Conservation (phyloP, 2,797 vertebrate genomes). For the Parambassis ranga region DNA sequence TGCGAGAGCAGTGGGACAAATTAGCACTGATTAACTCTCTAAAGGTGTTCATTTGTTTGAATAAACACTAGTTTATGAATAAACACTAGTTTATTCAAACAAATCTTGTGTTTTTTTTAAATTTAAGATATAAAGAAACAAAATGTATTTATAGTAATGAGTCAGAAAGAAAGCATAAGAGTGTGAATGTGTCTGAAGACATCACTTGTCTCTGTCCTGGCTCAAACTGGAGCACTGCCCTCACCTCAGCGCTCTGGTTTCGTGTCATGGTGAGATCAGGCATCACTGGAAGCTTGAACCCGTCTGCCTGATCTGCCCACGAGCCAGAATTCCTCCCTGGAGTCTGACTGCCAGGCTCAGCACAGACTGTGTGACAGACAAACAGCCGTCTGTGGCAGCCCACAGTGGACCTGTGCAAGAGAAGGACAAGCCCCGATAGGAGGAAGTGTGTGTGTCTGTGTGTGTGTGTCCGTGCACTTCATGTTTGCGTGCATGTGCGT, state of each 20-base stretch:
- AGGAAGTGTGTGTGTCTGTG: slow-evolving; percentile 3
- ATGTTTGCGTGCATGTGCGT: not conserved
- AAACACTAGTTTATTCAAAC: not conserved
- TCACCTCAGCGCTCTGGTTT: slow-evolving; percentile 50
- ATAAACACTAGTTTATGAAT: not conserved
- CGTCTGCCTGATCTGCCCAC: slow-evolving; percentile 33
- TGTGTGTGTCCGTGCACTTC: not conserved
- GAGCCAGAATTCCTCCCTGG: slow-evolving; percentile 42
- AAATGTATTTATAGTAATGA: not conserved
- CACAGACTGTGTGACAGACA: slow-evolving; percentile 63
- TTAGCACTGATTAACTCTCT: slow-evolving; percentile 2
- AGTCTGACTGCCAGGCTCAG: slow-evolving; percentile 49
- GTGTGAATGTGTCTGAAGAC: not conserved
- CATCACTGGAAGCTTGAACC: slow-evolving; percentile 40
- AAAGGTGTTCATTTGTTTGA: slow-evolving; percentile 12
- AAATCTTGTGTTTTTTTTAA: not conserved
- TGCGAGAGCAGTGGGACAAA: slow-evolving; percentile 6
- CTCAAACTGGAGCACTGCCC: slow-evolving; percentile 32
- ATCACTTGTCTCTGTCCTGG: not conserved
- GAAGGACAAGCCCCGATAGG: slow-evolving; percentile 21
- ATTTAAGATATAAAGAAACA: not conserved
- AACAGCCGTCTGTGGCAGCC: slow-evolving; percentile 37
- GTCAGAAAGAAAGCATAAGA: not conserved
- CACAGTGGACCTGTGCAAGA: slow-evolving; percentile 20
- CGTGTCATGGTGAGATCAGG: slow-evolving; percentile 44